These are phyloP conservation scores for Conus canariensis DNA, from an alignment of 2,888 invertebrate genomes.

Conservation along the genomic window DNA sequence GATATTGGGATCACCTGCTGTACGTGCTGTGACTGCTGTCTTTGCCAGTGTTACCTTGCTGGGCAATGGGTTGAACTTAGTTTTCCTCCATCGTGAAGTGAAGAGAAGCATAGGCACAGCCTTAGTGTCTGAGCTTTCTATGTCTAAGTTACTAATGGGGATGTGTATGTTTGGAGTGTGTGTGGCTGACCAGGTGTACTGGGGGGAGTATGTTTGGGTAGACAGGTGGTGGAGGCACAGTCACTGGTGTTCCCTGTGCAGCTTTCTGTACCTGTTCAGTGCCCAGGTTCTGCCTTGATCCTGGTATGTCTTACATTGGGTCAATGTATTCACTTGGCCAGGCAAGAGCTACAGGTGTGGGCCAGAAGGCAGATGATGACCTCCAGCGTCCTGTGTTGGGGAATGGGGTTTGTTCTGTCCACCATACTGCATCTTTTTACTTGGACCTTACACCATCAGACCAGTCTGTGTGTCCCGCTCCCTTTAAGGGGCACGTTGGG, in stretches of 20 bases:
- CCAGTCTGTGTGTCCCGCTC: background rate
- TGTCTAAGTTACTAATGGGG: background rate
- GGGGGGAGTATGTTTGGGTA: background rate
- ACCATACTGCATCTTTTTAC: too few relatives aligned
- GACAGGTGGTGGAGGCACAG: slow-evolving; percentile 16
- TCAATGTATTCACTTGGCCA: background rate
- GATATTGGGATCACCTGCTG: background rate
- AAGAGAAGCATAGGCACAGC: too few relatives aligned
- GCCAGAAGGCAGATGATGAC: background rate
- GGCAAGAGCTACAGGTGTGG: background rate
- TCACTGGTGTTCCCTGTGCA: background rate
- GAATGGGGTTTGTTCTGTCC: background rate
- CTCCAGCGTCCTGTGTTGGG: background rate
- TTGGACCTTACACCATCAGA: background rate
- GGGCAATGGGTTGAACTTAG: background rate
- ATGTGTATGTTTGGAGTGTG: background rate
- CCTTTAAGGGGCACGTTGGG: background rate
- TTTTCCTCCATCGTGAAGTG: background rate
- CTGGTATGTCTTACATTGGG: background rate
- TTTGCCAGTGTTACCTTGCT: background rate
- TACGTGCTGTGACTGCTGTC: background rate
- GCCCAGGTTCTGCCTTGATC: slow-evolving; percentile 2
- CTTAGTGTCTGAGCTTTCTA: background rate
- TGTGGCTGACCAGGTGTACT: background rate
- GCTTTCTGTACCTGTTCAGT: slow-evolving; percentile 5